Evolutionary conservation across 2,797 vertebrate genomes (phyloP).

Genomic region (Rhadinocentrus ornatus): DNA sequence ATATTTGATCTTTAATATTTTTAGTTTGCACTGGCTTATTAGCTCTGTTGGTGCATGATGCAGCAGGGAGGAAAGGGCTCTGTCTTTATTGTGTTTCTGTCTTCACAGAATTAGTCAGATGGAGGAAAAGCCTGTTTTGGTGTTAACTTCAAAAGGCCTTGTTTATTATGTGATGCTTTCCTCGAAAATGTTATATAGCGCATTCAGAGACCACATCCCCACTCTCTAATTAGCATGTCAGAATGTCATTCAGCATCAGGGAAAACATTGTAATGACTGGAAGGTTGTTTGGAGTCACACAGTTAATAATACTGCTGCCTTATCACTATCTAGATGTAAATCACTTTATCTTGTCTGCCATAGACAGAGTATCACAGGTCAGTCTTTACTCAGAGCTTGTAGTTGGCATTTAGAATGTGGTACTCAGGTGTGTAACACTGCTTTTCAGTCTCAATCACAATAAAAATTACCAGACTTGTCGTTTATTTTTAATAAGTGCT

Average conservation of each 20-base stretch:
- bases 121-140: conserved; percentile 43
- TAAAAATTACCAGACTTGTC: conserved; percentile 19
- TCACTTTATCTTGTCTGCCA: conserved; percentile 31
- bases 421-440: conserved; percentile 20
- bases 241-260: conserved; percentile 53
- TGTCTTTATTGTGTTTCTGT: conserved; percentile 58
- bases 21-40: conserved; percentile 64
- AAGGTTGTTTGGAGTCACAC: conserved; percentile 36
- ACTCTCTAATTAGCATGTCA: conserved; percentile 69
- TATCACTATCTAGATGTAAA: conserved; percentile 41
- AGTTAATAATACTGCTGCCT: conserved; percentile 45
- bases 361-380: conserved; percentile 32
- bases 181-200: conserved; percentile 38
- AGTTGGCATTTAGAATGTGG: conserved; percentile 25
- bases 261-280: conserved; percentile 40
- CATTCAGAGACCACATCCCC: conserved; percentile 38
- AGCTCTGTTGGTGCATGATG: conserved; percentile 40
- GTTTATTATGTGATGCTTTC: conserved; percentile 56
- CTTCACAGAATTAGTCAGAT: conserved; percentile 18
- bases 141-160: conserved; percentile 66
- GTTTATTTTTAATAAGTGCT: conserved; percentile 35
- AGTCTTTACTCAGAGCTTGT: conserved; percentile 40
- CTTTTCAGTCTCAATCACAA: conserved; percentile 22
- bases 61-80: conserved; percentile 33
- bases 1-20: conserved; percentile 56